Evolutionary conservation across 2,797 vertebrate genomes (phyloP).

Genomic region (Mionectes olivaceus): DNA sequence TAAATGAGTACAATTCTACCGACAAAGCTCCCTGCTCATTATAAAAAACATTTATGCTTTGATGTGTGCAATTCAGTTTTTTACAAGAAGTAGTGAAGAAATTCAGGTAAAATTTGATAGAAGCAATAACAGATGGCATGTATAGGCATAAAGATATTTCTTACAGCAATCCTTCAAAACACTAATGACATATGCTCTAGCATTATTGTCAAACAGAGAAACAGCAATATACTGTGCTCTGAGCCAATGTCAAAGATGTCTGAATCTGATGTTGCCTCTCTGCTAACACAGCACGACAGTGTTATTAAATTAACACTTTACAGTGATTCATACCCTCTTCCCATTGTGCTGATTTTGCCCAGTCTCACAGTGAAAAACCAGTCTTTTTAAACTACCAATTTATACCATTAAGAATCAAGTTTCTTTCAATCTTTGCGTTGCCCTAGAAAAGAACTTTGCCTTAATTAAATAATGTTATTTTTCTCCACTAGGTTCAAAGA

Average conservation of each 20-base stretch:
- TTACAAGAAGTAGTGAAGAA: slow-evolving; percentile 9
- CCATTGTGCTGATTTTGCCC: slow-evolving; percentile 18
- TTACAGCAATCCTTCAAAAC: slow-evolving; percentile 10
- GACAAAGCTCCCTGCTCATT: neutral
- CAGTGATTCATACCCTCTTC: slow-evolving; percentile 1
- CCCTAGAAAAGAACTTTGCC: slow-evolving; percentile 19
- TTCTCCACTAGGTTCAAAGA: slow-evolving; percentile 21
- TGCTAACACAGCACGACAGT: neutral
- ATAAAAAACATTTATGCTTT: neutral
- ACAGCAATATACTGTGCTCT: slow-evolving; percentile 4
- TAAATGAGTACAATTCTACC: neutral
- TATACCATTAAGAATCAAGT: slow-evolving; percentile 42
- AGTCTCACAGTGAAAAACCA: neutral
- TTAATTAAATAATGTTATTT: slow-evolving; percentile 49
- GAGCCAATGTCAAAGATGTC: slow-evolving; percentile 20
- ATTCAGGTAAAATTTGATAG: slow-evolving; percentile 12
- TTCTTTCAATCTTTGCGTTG: neutral
- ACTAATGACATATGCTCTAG: neutral
- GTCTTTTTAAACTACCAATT: neutral
- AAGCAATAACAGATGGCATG: neutral
- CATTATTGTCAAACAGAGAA: slow-evolving; percentile 9
- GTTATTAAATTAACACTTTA: slow-evolving; percentile 42
- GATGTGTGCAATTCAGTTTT: neutral
- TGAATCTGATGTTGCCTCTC: slow-evolving; percentile 10
- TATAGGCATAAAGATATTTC: neutral